phyloP scores from a whole-genome alignment of 2,888 invertebrate genomes.

The Eucera pruinosa region DNA sequence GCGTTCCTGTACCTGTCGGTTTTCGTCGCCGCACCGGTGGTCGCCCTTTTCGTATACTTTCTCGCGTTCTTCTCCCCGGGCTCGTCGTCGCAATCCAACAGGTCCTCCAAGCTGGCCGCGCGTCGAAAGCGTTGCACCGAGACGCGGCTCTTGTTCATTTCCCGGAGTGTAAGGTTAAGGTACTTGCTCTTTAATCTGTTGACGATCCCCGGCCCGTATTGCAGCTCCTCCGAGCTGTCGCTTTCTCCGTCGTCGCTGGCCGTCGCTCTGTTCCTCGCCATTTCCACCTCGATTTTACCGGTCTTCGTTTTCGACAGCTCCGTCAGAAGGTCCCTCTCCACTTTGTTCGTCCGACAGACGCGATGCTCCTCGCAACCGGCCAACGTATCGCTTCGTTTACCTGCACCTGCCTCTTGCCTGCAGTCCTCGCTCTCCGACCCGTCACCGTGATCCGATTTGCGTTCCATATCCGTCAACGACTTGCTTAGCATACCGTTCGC shows the following conservation, averaged over 20 bases:
- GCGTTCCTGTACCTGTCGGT: constrained; percentile 85
- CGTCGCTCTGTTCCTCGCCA: constrained; percentile 52
- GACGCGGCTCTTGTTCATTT: constrained; percentile 87
- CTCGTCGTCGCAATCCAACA: constrained; percentile 89
- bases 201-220: constrained; percentile 96
- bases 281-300: constrained; percentile 48
- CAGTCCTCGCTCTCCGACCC: constrained; percentile 62
- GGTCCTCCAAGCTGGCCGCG: constrained; percentile 93
- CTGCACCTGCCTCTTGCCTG: constrained; percentile 23
- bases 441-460: constrained; percentile 59
- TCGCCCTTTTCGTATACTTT: constrained; percentile 76
- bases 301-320: constrained; percentile 36
- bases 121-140: constrained; percentile 90
- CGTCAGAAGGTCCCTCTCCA: constrained; percentile 49
- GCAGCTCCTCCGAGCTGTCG: constrained; percentile 91
- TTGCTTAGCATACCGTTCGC: constrained; percentile 76
- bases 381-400: constrained; percentile 18
- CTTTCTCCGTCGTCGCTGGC: constrained; percentile 83
- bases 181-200: constrained; percentile 94
- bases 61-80: constrained; percentile 71
- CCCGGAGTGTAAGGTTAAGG: constrained; percentile 93
- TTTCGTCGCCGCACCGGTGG: constrained; percentile 62
- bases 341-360: constrained; percentile 39
- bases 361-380: constrained; percentile 45
- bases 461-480: constrained; percentile 76